Evolutionary conservation across 2,888 invertebrate species (phyloP).

Genomic region (Rhamnusium bicolor): DNA sequence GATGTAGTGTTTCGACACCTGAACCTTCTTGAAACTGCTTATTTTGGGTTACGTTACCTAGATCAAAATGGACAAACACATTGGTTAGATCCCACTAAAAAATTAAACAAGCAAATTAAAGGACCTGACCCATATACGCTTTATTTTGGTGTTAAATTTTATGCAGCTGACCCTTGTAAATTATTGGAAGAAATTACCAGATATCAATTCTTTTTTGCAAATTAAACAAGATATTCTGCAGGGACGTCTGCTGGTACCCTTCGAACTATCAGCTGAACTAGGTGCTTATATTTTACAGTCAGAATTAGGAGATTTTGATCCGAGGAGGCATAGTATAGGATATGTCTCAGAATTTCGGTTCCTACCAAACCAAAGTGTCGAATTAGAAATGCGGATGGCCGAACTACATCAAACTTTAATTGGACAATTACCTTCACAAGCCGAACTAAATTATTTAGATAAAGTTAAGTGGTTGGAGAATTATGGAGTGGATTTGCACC

Average conservation of each 20-base stretch:
- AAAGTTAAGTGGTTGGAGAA: slow-evolving; percentile 99
- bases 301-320: slow-evolving; percentile 95
- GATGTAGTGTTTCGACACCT: slow-evolving; percentile 94
- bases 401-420: slow-evolving; percentile 91
- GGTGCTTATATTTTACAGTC: slow-evolving; percentile 96
- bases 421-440: slow-evolving; percentile 93
- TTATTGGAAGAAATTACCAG: slow-evolving; percentile 97
- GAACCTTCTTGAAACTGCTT: slow-evolving; percentile 95
- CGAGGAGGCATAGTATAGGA: slow-evolving; percentile 87
- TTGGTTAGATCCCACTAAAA: slow-evolving; percentile 94
- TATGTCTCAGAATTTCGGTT: slow-evolving; percentile 97
- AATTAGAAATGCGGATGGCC: slow-evolving; percentile 89
- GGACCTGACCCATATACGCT: slow-evolving; percentile 81
- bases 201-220: slow-evolving; percentile 97
- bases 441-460: slow-evolving; percentile 95
- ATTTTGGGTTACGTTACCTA: slow-evolving; percentile 94
- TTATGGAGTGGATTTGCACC: slow-evolving; percentile 98
- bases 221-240: slow-evolving; percentile 97
- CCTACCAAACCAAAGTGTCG: slow-evolving; percentile 92
- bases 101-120: slow-evolving; percentile 90
- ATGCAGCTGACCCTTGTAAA: slow-evolving; percentile 97
- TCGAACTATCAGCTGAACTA: slow-evolving; percentile 92
- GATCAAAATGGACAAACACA: slow-evolving; percentile 97
- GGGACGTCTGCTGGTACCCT: slow-evolving; percentile 91
- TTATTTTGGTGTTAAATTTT: slow-evolving; percentile 98